A percentile compares a stretch with the other conserved stretches of the same genome.
Evolutionary conservation across 2,113 vertebrate genomes (phyloP).

Genomic region (Fregetta grallaria): DNA sequence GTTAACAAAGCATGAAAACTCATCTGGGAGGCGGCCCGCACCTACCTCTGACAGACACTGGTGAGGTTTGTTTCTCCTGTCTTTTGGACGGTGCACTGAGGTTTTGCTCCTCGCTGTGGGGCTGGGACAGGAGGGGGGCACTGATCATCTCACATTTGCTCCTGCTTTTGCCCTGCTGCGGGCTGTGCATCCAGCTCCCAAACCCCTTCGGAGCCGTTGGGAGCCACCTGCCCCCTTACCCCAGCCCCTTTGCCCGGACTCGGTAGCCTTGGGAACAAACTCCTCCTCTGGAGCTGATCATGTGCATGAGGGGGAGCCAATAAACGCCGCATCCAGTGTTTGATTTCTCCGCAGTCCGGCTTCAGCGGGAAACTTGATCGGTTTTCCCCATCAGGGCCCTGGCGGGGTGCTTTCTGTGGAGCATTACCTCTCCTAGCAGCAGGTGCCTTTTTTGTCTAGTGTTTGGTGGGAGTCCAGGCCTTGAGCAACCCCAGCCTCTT

Average conservation of each 20-base stretch:
- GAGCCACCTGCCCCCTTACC: background rate
- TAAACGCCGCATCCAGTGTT: rapidly evolving
- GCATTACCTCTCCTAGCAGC: background rate
- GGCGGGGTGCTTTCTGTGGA: background rate
- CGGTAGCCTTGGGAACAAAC: slow-evolving; percentile 12
- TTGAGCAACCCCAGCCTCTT: background rate
- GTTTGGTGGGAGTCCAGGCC: rapidly evolving
- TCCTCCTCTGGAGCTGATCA: background rate
- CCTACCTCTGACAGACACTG: background rate
- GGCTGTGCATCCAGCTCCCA: background rate
- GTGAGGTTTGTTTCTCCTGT: background rate
- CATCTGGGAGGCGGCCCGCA: background rate
- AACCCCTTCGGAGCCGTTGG: background rate
- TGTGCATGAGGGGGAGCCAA: background rate
- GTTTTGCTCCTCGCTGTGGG: background rate
- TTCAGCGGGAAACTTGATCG: background rate
- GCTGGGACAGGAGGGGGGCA: background rate
- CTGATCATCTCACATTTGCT: rapidly evolving
- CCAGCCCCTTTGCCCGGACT: background rate
- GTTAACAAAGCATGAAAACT: background rate
- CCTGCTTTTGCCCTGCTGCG: rapidly evolving
- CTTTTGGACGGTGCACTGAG: background rate
- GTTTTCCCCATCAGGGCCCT: background rate
- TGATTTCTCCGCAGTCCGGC: background rate
- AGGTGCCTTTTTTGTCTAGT: background rate